Evolutionary conservation across 2,888 invertebrate genomes (phyloP).

Genomic region (Phasia obesa): DNA sequence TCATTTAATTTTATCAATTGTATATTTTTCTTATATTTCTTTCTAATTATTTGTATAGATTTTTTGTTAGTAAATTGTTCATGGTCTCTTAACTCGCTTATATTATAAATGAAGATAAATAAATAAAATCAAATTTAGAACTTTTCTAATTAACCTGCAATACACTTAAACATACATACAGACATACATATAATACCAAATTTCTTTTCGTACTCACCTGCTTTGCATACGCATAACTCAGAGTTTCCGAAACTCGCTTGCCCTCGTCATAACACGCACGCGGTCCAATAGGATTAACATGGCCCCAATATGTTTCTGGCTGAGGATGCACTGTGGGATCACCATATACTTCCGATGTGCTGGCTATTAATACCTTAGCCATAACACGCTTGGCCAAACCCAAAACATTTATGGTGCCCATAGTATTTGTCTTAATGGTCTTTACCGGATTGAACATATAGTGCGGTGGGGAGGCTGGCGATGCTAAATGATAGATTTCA

Average conservation of each 20-base stretch:
- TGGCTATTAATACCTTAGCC: conserved; percentile 96
- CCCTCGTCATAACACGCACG: conserved; percentile 99
- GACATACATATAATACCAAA: too few relatives aligned
- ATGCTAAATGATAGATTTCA: conserved; percentile 99
- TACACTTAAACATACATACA: too few relatives aligned
- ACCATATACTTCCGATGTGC: conserved; percentile 99
- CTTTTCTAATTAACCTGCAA: too few relatives aligned
- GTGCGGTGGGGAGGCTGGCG: conserved; percentile 99
- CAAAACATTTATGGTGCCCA: conserved; percentile 96
- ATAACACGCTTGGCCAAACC: conserved; percentile 96
- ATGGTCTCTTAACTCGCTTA: too few relatives aligned
- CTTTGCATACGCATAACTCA: conserved; percentile 97
- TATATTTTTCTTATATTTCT: too few relatives aligned
- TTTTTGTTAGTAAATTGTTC: too few relatives aligned
- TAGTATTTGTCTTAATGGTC: conserved; percentile 99
- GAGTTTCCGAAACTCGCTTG: conserved; percentile 98
- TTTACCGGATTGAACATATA: conserved; percentile 99
- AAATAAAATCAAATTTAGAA: too few relatives aligned
- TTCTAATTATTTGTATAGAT: too few relatives aligned
- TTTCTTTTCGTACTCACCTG: conserved; percentile 83
- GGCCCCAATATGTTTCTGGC: conserved; percentile 98
- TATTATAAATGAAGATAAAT: too few relatives aligned
- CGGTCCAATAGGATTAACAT: conserved; percentile 99
- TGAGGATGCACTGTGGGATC: conserved; percentile 99
- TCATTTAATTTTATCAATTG: too few relatives aligned